phyloP scores from a whole-genome alignment of 2,113 vertebrate species.

The Dolichotis patagonum region DNA sequence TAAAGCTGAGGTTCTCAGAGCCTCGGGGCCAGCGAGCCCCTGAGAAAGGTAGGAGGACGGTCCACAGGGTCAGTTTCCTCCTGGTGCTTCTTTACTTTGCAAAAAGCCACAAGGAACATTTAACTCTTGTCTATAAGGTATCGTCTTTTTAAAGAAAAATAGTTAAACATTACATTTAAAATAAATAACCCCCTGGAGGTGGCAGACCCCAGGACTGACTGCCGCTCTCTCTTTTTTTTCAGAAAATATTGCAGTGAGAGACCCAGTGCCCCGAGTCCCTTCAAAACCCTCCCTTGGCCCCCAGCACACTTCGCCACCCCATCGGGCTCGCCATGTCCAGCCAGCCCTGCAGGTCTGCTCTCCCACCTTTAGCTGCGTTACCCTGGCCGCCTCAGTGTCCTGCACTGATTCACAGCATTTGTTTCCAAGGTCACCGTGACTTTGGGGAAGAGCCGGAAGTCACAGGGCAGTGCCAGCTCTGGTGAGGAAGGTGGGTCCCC shows the following conservation, averaged over 20 bases:
- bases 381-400: background rate
- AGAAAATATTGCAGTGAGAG: background rate
- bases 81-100: background rate
- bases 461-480: background rate
- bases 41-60: background rate
- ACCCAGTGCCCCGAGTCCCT: background rate
- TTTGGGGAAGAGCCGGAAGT: background rate
- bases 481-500: background rate
- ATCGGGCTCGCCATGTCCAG: accelerated
- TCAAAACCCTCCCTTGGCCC: accelerated
- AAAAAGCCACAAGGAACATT: constrained; percentile 12
- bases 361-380: background rate
- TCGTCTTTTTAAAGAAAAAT: background rate
- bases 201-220: background rate
- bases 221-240: background rate
- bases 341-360: accelerated
- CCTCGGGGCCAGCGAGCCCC: background rate
- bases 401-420: background rate
- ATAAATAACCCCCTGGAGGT: background rate
- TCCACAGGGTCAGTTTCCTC: background rate
- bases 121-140: constrained; percentile 38
- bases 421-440: no score
- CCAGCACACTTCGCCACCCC: background rate
- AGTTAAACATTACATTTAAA: background rate
- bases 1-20: constrained; percentile 69